These are phyloP conservation scores for Grallaria varia DNA, from an alignment of 2,113 vertebrate species.

Conservation along the genomic window DNA sequence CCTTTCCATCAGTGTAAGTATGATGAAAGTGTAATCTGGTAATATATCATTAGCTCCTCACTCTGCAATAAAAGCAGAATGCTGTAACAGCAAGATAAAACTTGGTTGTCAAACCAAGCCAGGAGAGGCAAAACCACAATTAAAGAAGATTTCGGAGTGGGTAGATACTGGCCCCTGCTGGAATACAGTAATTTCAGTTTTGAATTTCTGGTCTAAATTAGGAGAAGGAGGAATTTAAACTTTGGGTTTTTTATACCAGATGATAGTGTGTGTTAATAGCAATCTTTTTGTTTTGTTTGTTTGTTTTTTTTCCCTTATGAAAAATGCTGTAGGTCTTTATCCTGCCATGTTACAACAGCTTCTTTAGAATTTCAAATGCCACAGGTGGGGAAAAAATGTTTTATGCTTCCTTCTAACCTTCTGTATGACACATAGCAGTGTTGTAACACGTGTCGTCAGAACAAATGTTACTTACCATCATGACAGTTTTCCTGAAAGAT, in stretches of 20 bases:
- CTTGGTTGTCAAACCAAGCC: background rate
- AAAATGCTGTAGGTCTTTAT: background rate
- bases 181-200: background rate
- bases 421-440: background rate
- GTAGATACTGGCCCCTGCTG: background rate
- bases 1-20: background rate
- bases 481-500: background rate
- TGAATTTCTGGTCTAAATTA: background rate
- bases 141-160: background rate
- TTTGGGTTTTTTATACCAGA: background rate
- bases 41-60: background rate
- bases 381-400: background rate
- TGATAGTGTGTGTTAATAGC: background rate
- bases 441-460: background rate
- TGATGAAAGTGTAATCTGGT: background rate
- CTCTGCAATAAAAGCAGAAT: background rate
- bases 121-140: background rate
- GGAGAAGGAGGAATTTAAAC: background rate
- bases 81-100: background rate
- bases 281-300: background rate
- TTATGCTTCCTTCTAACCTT: background rate
- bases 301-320: rapidly evolving
- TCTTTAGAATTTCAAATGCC: background rate
- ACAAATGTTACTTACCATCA: background rate
- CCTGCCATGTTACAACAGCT: background rate